Percentiles rank a stretch among this genome's conserved stretches.
Conservation (phyloP, 2,113 vertebrate genomes). For the Actenoides lindsayi region DNA sequence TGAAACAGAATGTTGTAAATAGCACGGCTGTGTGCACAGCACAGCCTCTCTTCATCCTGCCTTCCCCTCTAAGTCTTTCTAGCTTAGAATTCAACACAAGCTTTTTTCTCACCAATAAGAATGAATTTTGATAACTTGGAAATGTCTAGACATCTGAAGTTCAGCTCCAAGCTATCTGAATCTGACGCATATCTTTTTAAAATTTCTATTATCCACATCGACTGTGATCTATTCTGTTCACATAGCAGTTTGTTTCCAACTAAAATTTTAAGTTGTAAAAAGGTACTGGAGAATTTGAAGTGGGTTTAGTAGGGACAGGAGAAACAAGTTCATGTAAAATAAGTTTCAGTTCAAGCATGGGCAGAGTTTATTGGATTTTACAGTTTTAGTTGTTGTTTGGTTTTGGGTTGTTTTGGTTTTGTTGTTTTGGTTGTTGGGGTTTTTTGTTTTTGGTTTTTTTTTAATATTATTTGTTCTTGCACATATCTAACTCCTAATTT, state of each 20-base stretch:
- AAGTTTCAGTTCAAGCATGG: neutral
- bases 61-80: neutral
- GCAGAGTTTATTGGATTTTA: neutral
- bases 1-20: conserved; percentile 35
- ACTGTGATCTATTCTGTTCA: neutral
- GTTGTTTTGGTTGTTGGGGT: too few species aligned
- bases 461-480: neutral
- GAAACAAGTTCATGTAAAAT: neutral
- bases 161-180: neutral
- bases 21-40: neutral
- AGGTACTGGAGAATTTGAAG: neutral
- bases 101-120: neutral
- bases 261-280: neutral
- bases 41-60: neutral
- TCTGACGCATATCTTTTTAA: neutral
- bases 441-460: too few species aligned
- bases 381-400: neutral
- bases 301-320: neutral
- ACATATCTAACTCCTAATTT: conserved; percentile 53
- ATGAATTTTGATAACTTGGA: neutral
- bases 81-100: conserved; percentile 12
- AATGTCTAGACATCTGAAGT: neutral
- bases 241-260: neutral
- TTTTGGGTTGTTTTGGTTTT: too few species aligned
- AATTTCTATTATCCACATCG: neutral